A percentile compares a stretch with the other conserved stretches of the same genome.
phyloP scores from a whole-genome alignment of 2,113 vertebrate species.

The Amazona vittata region DNA sequence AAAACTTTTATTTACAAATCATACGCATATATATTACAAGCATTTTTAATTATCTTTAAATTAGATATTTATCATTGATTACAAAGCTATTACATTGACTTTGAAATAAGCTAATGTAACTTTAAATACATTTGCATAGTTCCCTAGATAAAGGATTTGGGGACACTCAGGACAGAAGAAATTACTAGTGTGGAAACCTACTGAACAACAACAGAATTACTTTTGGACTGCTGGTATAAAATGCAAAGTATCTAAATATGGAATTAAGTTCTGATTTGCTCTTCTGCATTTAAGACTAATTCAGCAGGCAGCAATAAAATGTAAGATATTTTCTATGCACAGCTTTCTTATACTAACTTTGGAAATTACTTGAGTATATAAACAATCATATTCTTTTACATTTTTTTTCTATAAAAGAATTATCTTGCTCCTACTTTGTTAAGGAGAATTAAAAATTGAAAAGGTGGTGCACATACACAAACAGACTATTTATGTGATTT shows the following conservation, averaged over 20 bases:
- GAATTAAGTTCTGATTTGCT: background rate
- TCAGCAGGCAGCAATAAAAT: background rate
- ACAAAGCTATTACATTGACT: background rate
- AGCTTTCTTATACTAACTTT: background rate
- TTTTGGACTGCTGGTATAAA: background rate
- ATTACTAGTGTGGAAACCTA: background rate
- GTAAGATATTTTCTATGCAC: background rate
- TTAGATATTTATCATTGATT: slow-evolving; percentile 52
- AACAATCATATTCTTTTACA: background rate
- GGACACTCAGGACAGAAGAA: background rate
- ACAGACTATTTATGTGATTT: background rate
- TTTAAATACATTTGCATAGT: background rate
- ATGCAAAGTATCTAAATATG: background rate
- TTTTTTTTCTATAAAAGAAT: background rate
- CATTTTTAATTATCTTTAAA: slow-evolving; percentile 11
- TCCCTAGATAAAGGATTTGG: background rate
- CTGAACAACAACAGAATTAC: background rate
- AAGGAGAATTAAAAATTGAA: background rate
- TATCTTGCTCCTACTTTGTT: background rate
- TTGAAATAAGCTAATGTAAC: background rate
- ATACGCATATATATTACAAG: background rate
- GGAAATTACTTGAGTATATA: background rate
- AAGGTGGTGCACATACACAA: background rate
- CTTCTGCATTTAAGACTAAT: background rate
- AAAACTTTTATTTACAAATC: slow-evolving; percentile 67